Conservation (phyloP, 2,888 invertebrate genomes). For the Melikaiella ostensackeni region DNA sequence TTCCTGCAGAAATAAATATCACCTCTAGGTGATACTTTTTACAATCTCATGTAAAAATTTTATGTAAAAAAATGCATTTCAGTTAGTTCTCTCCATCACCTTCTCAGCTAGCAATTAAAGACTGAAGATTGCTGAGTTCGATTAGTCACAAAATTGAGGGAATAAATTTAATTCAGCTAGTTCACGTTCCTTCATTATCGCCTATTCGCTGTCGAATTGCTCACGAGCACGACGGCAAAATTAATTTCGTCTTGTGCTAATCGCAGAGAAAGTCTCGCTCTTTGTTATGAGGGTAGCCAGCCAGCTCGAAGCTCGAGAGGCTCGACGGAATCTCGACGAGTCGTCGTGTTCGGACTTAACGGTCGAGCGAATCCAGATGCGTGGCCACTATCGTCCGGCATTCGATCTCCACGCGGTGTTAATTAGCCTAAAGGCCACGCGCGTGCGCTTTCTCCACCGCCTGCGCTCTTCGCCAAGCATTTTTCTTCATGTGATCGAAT, state of each 20-base stretch:
- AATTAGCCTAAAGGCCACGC: constrained; percentile 31
- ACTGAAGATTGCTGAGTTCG: not conserved
- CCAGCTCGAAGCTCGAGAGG: not conserved
- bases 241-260: constrained; percentile 25
- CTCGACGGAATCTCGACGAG: constrained; percentile 21
- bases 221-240: constrained; percentile 8
- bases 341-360: constrained; percentile 20
- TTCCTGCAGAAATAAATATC: not conserved
- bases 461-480: not conserved
- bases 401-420: constrained; percentile 29
- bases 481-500: not conserved
- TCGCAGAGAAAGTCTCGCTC: constrained; percentile 31
- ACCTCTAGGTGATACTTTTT: not conserved
- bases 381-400: constrained; percentile 37
- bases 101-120: constrained; percentile 13
- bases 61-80: not conserved
- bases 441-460: constrained; percentile 21
- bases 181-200: constrained; percentile 29
- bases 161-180: constrained; percentile 29
- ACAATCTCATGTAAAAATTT: not conserved
- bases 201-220: constrained; percentile 28
- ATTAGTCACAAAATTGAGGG: constrained; percentile 23
- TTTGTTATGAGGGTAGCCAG: constrained; percentile 11
- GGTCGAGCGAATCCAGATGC: constrained; percentile 17
- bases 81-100: not conserved